Conservation (phyloP, 2,888 invertebrate species). For the Esperia sulphurella region DNA sequence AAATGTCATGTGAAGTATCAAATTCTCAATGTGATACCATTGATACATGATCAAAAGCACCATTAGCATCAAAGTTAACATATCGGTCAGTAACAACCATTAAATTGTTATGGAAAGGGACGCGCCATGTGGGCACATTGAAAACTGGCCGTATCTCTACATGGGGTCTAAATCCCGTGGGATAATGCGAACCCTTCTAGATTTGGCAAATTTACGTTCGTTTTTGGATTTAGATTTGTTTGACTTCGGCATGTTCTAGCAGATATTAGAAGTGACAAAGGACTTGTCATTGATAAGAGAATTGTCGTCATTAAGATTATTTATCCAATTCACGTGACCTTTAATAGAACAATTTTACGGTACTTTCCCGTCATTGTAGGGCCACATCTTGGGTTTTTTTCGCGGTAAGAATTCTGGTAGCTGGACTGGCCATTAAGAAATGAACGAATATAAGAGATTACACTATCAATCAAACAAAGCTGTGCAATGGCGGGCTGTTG, state of each 20-base stretch:
- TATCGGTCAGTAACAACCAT: conserved; percentile 28
- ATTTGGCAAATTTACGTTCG: conserved; percentile 21
- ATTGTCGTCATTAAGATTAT: background rate
- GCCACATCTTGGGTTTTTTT: conserved; percentile 5
- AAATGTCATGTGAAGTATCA: too few relatives aligned
- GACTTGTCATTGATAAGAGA: background rate
- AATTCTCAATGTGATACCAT: too few relatives aligned
- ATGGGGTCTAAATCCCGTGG: conserved; percentile 73
- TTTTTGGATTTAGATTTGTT: background rate
- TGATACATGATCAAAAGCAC: too few relatives aligned
- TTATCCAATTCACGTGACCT: too few relatives aligned
- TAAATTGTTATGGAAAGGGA: conserved; percentile 53
- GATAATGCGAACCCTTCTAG: conserved; percentile 62
- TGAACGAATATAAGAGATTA: conserved; percentile 60
- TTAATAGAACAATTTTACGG: conserved; percentile 3
- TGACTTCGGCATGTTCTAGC: background rate
- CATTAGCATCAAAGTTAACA: too few relatives aligned
- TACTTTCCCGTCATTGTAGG: too few relatives aligned
- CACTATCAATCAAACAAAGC: conserved; percentile 71
- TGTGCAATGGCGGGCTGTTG: conserved; percentile 52
- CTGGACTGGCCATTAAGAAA: conserved; percentile 28
- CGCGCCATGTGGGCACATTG: conserved; percentile 70
- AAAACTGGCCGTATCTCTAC: conserved; percentile 58
- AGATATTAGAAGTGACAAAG: background rate
- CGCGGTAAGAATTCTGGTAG: background rate